Evolutionary conservation across 2,888 invertebrate genomes (phyloP).

Genomic region (Sceliomorpha sp.): DNA sequence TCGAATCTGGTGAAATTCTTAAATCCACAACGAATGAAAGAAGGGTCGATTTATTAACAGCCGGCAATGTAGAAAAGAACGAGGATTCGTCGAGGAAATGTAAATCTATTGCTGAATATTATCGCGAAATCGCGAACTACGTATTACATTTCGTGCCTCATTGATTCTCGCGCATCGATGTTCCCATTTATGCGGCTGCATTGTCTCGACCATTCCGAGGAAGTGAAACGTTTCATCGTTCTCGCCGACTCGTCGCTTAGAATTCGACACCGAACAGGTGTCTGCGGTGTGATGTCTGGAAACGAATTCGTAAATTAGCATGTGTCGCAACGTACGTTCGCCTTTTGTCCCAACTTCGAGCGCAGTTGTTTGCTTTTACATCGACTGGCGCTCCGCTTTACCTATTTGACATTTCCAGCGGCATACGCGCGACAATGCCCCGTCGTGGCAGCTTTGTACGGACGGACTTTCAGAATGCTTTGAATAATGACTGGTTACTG

Average conservation of each 20-base stretch:
- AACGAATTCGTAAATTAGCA: conserved; percentile 51
- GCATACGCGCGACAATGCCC: conserved; percentile 21
- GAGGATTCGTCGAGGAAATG: background rate
- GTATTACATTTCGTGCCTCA: conserved; percentile 6
- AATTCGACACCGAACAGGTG: conserved; percentile 67
- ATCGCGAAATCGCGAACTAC: too few species aligned
- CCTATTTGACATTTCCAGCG: conserved; percentile 34
- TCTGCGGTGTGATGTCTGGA: conserved; percentile 37
- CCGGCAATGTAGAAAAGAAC: too few species aligned
- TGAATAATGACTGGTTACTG: conserved; percentile 39
- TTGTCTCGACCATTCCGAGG: conserved; percentile 8
- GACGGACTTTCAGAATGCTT: conserved; percentile 30
- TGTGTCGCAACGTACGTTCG: conserved; percentile 41
- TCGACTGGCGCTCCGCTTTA: conserved; percentile 15
- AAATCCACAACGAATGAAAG: too few species aligned
- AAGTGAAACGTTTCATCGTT: conserved; percentile 19
- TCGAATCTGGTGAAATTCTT: too few species aligned
- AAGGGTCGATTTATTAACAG: too few species aligned
- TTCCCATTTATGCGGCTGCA: conserved; percentile 1
- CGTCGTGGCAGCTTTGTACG: conserved; percentile 20
- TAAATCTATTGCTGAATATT: background rate
- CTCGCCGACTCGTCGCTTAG: conserved; percentile 7
- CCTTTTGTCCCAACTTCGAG: conserved; percentile 34
- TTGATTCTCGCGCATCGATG: too few species aligned
- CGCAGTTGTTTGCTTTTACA: conserved; percentile 38